Conservation (phyloP, 1,140 invertebrate species). For the Drosophila varians region DNA sequence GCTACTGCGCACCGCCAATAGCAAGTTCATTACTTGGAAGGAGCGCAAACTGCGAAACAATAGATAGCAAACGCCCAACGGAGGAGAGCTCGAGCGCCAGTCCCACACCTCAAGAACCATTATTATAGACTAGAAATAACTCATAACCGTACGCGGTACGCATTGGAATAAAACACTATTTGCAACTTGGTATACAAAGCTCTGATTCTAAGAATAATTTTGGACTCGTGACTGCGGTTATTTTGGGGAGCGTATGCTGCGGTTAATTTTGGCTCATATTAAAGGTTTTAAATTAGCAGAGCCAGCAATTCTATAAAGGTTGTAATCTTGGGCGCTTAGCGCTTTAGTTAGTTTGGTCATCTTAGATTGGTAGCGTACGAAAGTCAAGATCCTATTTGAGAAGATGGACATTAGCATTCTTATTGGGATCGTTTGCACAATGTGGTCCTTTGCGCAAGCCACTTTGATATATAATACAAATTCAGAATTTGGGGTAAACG, state of each 20-base stretch:
- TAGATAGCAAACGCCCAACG: slow-evolving; percentile 67
- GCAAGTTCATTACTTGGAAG: slow-evolving; percentile 93
- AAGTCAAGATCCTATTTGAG: background rate
- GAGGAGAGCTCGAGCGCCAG: slow-evolving; percentile 23
- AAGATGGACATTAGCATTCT: background rate
- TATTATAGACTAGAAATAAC: slow-evolving; percentile 43
- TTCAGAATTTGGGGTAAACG: slow-evolving; percentile 42
- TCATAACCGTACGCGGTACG: slow-evolving; percentile 29
- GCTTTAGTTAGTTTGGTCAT: slow-evolving; percentile 13
- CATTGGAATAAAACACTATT: slow-evolving; percentile 47
- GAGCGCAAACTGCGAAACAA: slow-evolving; percentile 86
- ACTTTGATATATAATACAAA: slow-evolving; percentile 36
- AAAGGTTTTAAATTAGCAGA: slow-evolving; percentile 15
- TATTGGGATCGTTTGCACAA: background rate
- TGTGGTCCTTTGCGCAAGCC: background rate
- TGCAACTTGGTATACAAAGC: slow-evolving; percentile 23
- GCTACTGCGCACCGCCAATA: slow-evolving; percentile 91
- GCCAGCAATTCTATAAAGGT: slow-evolving; percentile 14
- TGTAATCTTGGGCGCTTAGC: slow-evolving; percentile 13
- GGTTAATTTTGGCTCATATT: slow-evolving; percentile 6
- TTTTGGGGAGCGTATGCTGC: slow-evolving; percentile 6
- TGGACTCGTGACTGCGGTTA: slow-evolving; percentile 13
- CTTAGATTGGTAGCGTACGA: slow-evolving; percentile 1
- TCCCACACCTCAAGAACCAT: slow-evolving; percentile 53
- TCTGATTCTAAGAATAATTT: slow-evolving; percentile 15